Percentiles rank a stretch among this genome's conserved stretches.
Conservation (phyloP, 1,140 invertebrate genomes). For the Popillia japonica region DNA sequence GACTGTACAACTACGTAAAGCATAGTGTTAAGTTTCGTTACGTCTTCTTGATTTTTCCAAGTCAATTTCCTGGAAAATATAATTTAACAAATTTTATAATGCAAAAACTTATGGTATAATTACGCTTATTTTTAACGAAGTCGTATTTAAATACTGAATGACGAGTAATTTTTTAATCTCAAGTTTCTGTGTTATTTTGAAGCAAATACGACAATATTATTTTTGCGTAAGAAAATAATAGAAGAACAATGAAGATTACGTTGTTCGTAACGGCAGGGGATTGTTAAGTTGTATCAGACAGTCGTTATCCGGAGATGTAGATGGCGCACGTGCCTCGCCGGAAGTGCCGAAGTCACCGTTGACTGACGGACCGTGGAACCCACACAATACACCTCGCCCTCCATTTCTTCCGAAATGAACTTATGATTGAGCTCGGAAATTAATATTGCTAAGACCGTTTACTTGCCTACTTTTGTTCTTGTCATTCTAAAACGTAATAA, state of each 20-base stretch:
- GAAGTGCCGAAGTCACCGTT: conserved; percentile 57
- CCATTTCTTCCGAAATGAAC: conserved; percentile 55
- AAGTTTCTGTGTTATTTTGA: too few species aligned
- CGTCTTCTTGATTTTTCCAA: too few species aligned
- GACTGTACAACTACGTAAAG: too few species aligned
- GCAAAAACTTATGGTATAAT: too few species aligned
- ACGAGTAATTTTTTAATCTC: too few species aligned
- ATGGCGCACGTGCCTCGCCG: conserved; percentile 58
- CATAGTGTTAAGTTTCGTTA: too few species aligned
- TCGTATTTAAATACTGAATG: too few species aligned
- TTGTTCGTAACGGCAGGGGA: background rate
- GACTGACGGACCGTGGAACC: conserved; percentile 56
- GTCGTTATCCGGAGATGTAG: conserved; percentile 32
- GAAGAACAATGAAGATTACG: background rate
- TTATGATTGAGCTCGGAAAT: conserved; percentile 43
- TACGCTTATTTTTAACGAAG: too few species aligned
- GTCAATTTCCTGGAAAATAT: too few species aligned
- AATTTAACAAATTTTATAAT: too few species aligned
- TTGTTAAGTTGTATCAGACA: background rate
- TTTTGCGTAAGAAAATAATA: background rate
- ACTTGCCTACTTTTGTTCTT: conserved; percentile 17
- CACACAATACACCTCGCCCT: conserved; percentile 55
- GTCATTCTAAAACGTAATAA: background rate
- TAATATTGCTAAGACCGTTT: conserved; percentile 3
- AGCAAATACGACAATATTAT: background rate